Conservation (phyloP, 1,140 invertebrate species). For the Catajapyx aquilonaris region DNA sequence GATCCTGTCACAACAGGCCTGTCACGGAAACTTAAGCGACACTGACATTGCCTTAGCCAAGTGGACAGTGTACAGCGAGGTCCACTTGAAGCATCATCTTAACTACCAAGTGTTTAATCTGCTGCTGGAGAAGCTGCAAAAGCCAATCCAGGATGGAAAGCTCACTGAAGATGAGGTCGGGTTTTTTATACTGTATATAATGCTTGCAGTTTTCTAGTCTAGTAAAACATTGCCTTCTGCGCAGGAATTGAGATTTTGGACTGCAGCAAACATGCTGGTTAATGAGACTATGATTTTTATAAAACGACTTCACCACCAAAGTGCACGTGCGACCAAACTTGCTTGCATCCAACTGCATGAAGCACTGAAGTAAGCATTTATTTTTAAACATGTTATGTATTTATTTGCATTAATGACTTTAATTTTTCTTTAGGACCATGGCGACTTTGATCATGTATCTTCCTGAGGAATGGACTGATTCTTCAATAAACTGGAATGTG, state of each 20-base stretch:
- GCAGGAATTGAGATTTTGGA: slow-evolving; percentile 12
- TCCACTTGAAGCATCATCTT: slow-evolving; percentile 51
- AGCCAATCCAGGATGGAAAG: slow-evolving; percentile 34
- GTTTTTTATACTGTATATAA: neutral
- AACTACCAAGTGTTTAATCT: slow-evolving; percentile 49
- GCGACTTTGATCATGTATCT: too few relatives aligned
- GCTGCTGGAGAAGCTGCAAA: slow-evolving; percentile 37
- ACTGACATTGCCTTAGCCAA: slow-evolving; percentile 42
- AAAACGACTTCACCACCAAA: slow-evolving; percentile 11
- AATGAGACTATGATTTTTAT: slow-evolving; percentile 11
- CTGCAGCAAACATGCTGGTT: slow-evolving; percentile 11
- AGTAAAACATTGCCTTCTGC: too few relatives aligned
- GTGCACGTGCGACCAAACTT: slow-evolving; percentile 8
- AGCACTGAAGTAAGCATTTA: slow-evolving; percentile 12
- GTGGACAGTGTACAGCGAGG: slow-evolving; percentile 48
- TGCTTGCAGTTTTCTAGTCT: neutral
- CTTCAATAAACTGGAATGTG: too few relatives aligned
- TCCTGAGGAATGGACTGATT: too few relatives aligned
- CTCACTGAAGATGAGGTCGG: slow-evolving; percentile 39
- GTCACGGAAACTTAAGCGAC: slow-evolving; percentile 62
- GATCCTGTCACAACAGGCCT: slow-evolving; percentile 72
- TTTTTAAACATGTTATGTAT: too few relatives aligned
- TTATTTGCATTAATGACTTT: too few relatives aligned
- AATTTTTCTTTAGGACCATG: too few relatives aligned
- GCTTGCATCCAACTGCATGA: slow-evolving; percentile 9